These are phyloP conservation scores for Grallaria varia DNA, from an alignment of 2,113 vertebrate genomes.

Conservation along the genomic window DNA sequence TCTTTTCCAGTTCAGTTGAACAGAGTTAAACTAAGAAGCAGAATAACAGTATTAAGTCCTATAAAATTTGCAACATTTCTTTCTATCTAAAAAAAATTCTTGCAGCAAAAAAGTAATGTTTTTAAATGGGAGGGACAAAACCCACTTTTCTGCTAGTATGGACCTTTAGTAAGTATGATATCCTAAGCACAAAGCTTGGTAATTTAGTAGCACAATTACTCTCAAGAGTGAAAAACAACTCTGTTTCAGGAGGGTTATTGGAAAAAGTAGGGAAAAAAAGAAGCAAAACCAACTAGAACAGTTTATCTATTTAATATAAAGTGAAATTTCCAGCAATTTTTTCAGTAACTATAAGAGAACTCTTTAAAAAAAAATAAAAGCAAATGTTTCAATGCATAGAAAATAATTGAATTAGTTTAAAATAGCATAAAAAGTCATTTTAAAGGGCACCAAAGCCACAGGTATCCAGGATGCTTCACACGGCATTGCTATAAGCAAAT, in stretches of 20 bases:
- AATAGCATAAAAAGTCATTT: neutral
- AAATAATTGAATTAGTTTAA: neutral
- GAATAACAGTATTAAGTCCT: neutral
- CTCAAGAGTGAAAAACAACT: neutral
- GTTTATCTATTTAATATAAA: neutral
- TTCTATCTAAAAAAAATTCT: neutral
- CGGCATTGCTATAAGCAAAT: neutral
- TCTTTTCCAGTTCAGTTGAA: neutral
- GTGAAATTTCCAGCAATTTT: neutral
- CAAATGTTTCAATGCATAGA: neutral
- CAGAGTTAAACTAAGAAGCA: neutral
- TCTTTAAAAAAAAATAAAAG: neutral
- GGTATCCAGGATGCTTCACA: neutral
- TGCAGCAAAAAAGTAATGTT: neutral
- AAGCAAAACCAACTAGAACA: neutral
- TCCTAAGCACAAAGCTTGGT: neutral
- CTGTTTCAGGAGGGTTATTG: neutral
- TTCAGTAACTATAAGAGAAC: neutral
- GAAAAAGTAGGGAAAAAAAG: neutral
- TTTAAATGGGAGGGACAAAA: neutral
- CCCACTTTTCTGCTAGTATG: neutral
- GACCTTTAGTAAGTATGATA: neutral
- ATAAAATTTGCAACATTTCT: neutral
- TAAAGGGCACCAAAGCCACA: neutral
- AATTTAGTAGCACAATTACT: neutral